Conservation (phyloP, 1,140 invertebrate genomes). For the Drosophila teissieri region DNA sequence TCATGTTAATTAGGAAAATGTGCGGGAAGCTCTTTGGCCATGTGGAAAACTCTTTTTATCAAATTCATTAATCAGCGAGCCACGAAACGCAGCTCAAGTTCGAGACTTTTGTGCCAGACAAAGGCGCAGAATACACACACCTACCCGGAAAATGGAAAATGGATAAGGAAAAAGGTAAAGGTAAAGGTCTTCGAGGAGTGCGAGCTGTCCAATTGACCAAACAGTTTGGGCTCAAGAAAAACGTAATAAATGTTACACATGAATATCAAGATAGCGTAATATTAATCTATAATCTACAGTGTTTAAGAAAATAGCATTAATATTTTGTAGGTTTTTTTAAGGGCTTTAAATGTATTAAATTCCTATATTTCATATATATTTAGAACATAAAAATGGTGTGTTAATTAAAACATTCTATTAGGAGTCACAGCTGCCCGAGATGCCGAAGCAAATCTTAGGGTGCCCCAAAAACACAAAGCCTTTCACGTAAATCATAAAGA, state of each 20-base stretch:
- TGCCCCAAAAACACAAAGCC: constrained; percentile 10
- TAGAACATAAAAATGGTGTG: no score
- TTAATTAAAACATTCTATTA: no score
- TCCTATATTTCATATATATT: no score
- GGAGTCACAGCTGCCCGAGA: not conserved
- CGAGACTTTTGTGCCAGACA: constrained; percentile 18
- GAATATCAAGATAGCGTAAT: no score
- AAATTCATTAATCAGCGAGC: constrained; percentile 74
- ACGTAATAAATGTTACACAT: not conserved
- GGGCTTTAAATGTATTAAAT: no score
- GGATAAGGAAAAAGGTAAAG: not conserved
- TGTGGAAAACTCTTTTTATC: constrained; percentile 64
- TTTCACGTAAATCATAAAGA: constrained; percentile 72
- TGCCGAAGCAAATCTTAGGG: not conserved
- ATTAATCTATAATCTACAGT: no score
- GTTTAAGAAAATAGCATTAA: no score
- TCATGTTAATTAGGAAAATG: constrained; percentile 74
- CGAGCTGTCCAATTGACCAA: constrained; percentile 53
- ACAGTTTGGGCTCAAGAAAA: constrained; percentile 33
- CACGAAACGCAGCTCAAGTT: constrained; percentile 51
- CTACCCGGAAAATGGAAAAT: constrained; percentile 31
- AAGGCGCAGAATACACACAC: constrained; percentile 54
- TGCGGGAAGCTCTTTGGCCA: constrained; percentile 30
- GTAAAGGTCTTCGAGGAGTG: constrained; percentile 1
- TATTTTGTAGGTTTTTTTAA: no score